Evolutionary conservation across 2,888 invertebrate species (phyloP).

Genomic region (Nymphalis urticae): DNA sequence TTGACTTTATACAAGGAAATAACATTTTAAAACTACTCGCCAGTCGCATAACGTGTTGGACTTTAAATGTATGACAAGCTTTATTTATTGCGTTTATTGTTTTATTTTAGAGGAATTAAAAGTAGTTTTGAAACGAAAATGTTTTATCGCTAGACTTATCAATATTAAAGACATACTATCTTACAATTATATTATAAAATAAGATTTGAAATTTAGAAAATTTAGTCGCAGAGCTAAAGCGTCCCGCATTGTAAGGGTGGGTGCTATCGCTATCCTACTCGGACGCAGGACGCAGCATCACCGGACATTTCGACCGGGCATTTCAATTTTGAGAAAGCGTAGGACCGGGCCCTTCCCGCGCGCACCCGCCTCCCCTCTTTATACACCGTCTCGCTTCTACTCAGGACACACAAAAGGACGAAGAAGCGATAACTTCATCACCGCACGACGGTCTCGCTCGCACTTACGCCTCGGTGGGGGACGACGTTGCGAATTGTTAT

Average conservation of each 20-base stretch:
- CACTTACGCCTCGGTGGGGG: conserved; percentile 78
- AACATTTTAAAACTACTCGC: conserved; percentile 43
- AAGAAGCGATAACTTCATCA: conserved; percentile 83
- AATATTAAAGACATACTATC: conserved; percentile 12
- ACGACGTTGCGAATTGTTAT: conserved; percentile 83
- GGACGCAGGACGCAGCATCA: conserved; percentile 82
- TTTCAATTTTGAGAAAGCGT: conserved; percentile 83
- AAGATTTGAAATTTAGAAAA: conserved; percentile 76
- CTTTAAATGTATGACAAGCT: conserved; percentile 14
- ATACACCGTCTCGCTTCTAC: conserved; percentile 71
- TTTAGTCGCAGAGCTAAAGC: conserved; percentile 74
- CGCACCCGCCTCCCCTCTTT: conserved; percentile 56
- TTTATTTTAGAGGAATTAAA: conserved; percentile 6
- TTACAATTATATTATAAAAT: conserved; percentile 47
- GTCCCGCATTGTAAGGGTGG: conserved; percentile 81
- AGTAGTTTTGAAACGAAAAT: not conserved
- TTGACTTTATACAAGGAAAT: conserved; percentile 57
- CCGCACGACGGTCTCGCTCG: conserved; percentile 74
- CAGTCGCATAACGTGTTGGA: conserved; percentile 20
- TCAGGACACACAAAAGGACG: conserved; percentile 82
- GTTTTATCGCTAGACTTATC: not conserved
- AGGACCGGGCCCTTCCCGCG: conserved; percentile 73
- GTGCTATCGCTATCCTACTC: conserved; percentile 79
- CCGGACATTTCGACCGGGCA: conserved; percentile 83
- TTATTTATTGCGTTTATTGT: conserved; percentile 18